Evolutionary conservation across 2,113 vertebrate genomes (phyloP), one percentile per base, ranked within the genome.

Genomic region (Noctilio leporinus): DNA sequence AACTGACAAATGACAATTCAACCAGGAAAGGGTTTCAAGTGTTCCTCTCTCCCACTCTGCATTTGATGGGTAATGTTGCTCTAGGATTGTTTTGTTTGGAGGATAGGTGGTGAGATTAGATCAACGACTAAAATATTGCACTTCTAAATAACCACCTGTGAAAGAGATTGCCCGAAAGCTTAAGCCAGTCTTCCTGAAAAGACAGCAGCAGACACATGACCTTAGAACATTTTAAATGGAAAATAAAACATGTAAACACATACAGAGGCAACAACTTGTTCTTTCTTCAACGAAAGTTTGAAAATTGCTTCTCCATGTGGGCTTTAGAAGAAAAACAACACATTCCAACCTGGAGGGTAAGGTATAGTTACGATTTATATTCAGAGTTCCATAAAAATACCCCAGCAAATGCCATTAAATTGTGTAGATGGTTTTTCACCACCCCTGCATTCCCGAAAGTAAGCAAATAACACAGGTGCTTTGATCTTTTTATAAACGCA

Each of bases 51-150:
- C 90, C 57, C 35, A 35, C 20, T 87, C 80, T 40, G 35, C 89
- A 76, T 76, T 70, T 81, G 81, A 78, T 51, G 40, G 87, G 16
- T 24, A 16, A 26, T 64, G 30, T 70, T 65, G 55, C 38, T 90
- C 22, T 62, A 57, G 14, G 28, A 76, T 64, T 75, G 67, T 57
- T 83, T 86, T 83, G 40, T 78, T 95, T 86, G 40, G 38, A 76
- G 53, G 30, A 57, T 69, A 24, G 22, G n/a, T 69, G 94, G 77
- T 75, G 49, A 94, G 43, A 92, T 86, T 62, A 92, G 89, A 95
- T 55, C 86, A 75, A 51, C 69, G 64, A 57, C 33, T 49, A 57
- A 91, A 92, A 83, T n/a, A 38, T 78, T 35, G 20, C 55, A 83
- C 76, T 83, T 96, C 49, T 45, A 75, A 81, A 83, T 86, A 82